These are phyloP conservation scores for Pachypanchax playfairii DNA, from an alignment of 2,113 vertebrate species.

Conservation along the genomic window DNA sequence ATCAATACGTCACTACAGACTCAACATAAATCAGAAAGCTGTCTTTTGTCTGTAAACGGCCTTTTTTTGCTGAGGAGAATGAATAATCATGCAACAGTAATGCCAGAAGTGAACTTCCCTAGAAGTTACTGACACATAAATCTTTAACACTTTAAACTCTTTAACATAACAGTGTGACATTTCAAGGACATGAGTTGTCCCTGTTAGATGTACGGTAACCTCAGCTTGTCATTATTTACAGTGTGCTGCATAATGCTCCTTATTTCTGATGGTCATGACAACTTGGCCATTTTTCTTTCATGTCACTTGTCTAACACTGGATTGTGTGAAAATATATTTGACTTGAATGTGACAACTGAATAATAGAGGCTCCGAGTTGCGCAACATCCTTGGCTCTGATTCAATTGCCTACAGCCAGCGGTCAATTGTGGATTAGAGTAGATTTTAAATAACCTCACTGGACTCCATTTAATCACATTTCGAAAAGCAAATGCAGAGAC, in stretches of 20 bases:
- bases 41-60: background rate
- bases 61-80: conserved; percentile 29
- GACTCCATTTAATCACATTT: conserved; percentile 44
- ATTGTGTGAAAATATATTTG: background rate
- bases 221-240: conserved; percentile 7
- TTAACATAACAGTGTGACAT: background rate
- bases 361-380: conserved; percentile 24
- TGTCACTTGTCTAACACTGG: background rate
- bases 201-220: background rate
- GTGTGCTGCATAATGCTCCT: background rate
- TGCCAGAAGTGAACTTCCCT: no score
- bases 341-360: conserved; percentile 10
- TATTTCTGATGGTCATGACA: background rate
- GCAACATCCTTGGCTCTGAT: conserved; percentile 25
- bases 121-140: no score
- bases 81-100: background rate
- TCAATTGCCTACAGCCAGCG: conserved; percentile 6
- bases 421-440: conserved; percentile 40
- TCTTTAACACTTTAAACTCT: background rate
- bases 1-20: background rate
- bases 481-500: conserved; percentile 12
- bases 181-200: background rate
- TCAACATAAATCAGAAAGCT: background rate
- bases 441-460: conserved; percentile 12
- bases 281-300: background rate